These are phyloP conservation scores for Palythoa grandiflora DNA, from an alignment of 92 coral and sea anemone genomes.

Conservation along the genomic window DNA sequence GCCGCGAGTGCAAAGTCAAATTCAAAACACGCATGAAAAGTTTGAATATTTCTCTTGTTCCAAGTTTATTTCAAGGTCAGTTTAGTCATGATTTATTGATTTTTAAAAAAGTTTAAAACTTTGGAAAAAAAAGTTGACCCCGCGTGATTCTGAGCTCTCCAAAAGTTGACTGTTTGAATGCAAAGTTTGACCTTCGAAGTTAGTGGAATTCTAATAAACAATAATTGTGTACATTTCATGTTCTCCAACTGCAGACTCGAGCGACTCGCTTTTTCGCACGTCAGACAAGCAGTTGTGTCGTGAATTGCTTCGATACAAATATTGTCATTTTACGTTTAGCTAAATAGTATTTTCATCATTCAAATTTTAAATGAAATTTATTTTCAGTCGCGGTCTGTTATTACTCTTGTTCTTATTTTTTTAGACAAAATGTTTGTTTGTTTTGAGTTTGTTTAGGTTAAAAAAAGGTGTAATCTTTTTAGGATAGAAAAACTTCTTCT, in stretches of 20 bases:
- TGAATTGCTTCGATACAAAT: not conserved
- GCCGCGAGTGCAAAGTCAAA: not conserved
- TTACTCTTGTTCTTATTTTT: not conserved
- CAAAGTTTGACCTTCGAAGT: not conserved
- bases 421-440: not conserved
- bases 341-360: not conserved
- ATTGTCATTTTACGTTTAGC: not conserved
- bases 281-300: not conserved
- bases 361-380: too few relatives aligned
- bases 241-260: not conserved
- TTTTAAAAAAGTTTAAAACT: not conserved
- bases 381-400: not conserved
- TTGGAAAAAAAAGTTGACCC: slow-evolving; percentile 11
- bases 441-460: not conserved
- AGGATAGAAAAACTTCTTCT: too few relatives aligned
- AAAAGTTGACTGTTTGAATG: not conserved
- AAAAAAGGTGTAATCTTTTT: too few relatives aligned
- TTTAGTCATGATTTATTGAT: not conserved
- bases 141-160: slow-evolving; percentile 15
- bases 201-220: slow-evolving; percentile 3
- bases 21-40: slow-evolving; percentile 11
- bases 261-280: not conserved
- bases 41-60: not conserved
- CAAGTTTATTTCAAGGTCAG: slow-evolving; percentile 1
- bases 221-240: not conserved